phyloP scores from a whole-genome alignment of 2,797 vertebrate species.

The Tokudaia muenninki region DNA sequence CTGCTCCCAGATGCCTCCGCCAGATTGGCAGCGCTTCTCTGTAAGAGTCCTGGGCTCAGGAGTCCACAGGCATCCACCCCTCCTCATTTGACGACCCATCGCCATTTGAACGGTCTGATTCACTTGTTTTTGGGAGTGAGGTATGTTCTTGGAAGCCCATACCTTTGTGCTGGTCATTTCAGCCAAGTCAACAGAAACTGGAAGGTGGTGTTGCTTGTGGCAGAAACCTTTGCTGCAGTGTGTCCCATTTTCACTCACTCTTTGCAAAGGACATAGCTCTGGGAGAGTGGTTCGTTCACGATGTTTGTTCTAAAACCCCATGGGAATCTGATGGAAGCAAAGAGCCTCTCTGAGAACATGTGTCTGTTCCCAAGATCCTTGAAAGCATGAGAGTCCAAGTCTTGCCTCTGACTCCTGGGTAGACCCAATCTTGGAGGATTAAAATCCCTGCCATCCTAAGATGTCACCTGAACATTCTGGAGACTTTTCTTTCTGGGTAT shows the following conservation, averaged over 20 bases:
- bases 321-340: conserved; percentile 1
- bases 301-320: background rate
- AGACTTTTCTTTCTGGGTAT: background rate
- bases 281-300: background rate
- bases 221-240: background rate
- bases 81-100: background rate
- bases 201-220: background rate
- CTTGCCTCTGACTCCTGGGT: background rate
- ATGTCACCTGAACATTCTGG: background rate
- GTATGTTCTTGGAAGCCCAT: background rate
- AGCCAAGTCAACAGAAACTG: background rate
- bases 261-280: background rate
- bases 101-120: background rate
- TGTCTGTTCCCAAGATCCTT: background rate
- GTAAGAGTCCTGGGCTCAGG: background rate
- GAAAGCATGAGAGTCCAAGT: background rate
- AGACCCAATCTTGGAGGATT: background rate
- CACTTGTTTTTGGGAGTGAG: background rate
- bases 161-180: background rate
- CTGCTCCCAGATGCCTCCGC: background rate
- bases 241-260: background rate
- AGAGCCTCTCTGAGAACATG: background rate
- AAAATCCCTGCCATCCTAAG: background rate
- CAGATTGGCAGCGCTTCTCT: background rate
- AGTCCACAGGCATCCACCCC: background rate